Evolutionary conservation across 2,888 invertebrate species (phyloP), one percentile per base, ranked within the genome.

Genomic region (Pocota personata): DNA sequence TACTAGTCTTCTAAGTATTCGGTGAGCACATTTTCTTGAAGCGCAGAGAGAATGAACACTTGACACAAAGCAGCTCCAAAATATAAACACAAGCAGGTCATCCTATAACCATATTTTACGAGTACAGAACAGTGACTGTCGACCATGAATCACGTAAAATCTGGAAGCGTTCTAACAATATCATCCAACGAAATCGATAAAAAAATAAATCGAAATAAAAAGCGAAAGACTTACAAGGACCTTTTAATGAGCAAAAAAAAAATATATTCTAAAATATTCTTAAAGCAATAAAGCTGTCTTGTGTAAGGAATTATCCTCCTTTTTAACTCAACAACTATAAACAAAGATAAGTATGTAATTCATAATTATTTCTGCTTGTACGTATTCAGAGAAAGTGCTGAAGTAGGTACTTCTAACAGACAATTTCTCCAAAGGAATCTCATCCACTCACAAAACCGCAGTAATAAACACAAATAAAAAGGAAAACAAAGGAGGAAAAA

Each of bases 281-380:
- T 3, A 58, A 58, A 58, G 58, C 35, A 35, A 57, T 57, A 57
- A 57, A 57, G 30, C n/a, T 10, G 16, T 7, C 35, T 57, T 50
- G 1, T 2, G 24, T 14, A n/a, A 14, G 14, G 14, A 40, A 40
- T 40, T 16, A 14, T 5, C 40, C 19, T 37, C n/a, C 32, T 37
- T 3, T 12, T 3, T n/a, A 12, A n/a, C 37, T 40, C 40, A 40
- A 40, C 37, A 52, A 40, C 30, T 14, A 14, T 46, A 57, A 66
- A 76, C 57, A 71, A 55, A 32, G 52, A 62, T 77, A 55, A 71
- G 55, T 77, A 55, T 62, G 55, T 62, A 60, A 71, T 71, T 78
- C 77, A 71, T 52, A 71, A 71, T 77, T 77, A 62, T 60, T 48
- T 55, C 27, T 8, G 10, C 32, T 24, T 10, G 21, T 40, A 40